Base-by-base conservation (phyloP, 2,888 invertebrate genomes). In the Seira ritae region DNA sequence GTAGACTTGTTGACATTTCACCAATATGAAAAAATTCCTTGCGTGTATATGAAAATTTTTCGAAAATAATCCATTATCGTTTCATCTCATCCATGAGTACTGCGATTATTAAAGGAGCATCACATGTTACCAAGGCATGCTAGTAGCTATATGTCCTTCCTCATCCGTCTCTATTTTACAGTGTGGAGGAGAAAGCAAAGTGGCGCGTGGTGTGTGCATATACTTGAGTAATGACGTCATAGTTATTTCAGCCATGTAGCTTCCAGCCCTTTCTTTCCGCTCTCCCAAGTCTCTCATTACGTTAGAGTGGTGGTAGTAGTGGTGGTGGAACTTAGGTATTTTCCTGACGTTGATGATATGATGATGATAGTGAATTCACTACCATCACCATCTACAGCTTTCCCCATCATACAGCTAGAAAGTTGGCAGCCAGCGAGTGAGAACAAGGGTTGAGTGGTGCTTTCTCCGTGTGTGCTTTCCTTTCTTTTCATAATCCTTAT, bases 161-260 rank as follows among this genome's bases (percentile, higher is more conserved):
- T n/a, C n/a, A n/a, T 42, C 42, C 42, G 6, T 42, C 4, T 42
- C 42, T 8, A 42, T 12, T 42, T 12, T 42, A 42, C 42, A 4
- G 42, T 4, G 19, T 4, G 60, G 3, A 17, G 60, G 19, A 60
- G 60, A 60, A 60, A 17, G 60, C 60, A 17, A 42, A 42, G 42
- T 42, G 4, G 42, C 42, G 4, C 12, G 12, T 8, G 42, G 12
- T 12, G 42, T 42, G 12, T 42, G 42, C 71, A 46, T 65, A 71
- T 62, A 66, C 72, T 20, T 46, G 46, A 79, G 79, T 65, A 84
- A 84, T 84, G 84, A 84, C 84, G 84, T 84, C 84, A 84, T 79
- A 70, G 79, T 84, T 84, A 42, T 72, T 73, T 82, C 72, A 55
- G 19, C 74, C n/a, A 42, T 42, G 42, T 42, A 42, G 42, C 42